phyloP scores from a whole-genome alignment of 2,797 vertebrate genomes.

The Coregonus ussuriensis region DNA sequence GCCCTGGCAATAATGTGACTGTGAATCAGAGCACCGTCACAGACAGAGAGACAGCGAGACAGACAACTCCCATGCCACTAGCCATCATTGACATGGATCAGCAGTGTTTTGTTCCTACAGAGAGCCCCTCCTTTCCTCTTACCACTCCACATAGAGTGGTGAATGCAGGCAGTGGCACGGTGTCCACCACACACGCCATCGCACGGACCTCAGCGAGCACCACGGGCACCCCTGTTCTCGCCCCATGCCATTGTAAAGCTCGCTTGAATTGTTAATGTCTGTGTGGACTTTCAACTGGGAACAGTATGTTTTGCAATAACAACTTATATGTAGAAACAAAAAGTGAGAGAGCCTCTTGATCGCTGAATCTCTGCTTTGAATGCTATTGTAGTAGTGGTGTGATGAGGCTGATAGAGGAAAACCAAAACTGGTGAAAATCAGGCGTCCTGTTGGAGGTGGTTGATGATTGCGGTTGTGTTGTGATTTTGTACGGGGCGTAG shows the following conservation, averaged over 20 bases:
- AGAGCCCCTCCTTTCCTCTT: slow-evolving; percentile 34
- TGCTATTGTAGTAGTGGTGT: not conserved
- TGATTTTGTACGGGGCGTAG: slow-evolving; percentile 38
- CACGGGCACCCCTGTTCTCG: slow-evolving; percentile 35
- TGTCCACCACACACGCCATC: slow-evolving; percentile 26
- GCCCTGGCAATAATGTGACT: slow-evolving; percentile 23
- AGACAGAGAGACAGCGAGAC: slow-evolving; percentile 22
- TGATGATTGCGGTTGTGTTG: slow-evolving; percentile 38
- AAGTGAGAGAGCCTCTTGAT: slow-evolving; percentile 18
- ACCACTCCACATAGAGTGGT: slow-evolving; percentile 30
- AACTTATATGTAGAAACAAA: slow-evolving; percentile 70
- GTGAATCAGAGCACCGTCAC: slow-evolving; percentile 35
- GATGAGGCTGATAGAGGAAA: slow-evolving; percentile 2
- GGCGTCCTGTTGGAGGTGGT: not conserved
- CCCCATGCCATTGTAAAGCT: slow-evolving; percentile 74
- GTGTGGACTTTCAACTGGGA: slow-evolving; percentile 76
- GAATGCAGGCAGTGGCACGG: slow-evolving; percentile 33
- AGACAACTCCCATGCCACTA: slow-evolving; percentile 24
- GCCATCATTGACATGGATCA: slow-evolving; percentile 4
- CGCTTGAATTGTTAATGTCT: slow-evolving; percentile 74
- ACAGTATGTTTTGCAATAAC: slow-evolving; percentile 80
- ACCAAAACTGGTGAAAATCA: slow-evolving; percentile 26
- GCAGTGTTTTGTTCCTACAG: slow-evolving; percentile 42
- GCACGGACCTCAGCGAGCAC: slow-evolving; percentile 28
- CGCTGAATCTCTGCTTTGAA: slow-evolving; percentile 37